Evolutionary conservation across 2,113 vertebrate genomes (phyloP), one percentile per base, ranked within the genome.

Genomic region (Corapipo altera): DNA sequence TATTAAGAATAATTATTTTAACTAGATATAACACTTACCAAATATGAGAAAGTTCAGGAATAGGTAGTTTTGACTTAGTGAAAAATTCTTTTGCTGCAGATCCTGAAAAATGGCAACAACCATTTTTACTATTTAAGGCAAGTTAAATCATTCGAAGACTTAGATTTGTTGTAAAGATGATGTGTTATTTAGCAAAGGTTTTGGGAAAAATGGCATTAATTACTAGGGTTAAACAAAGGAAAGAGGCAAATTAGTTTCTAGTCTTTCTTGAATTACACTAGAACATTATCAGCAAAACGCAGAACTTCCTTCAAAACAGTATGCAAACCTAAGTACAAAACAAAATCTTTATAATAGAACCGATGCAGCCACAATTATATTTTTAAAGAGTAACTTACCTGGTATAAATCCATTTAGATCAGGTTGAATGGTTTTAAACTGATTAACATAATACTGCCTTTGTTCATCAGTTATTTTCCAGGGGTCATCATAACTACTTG

Each of bases 391-490:
- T 49, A 97, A 95, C 98, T 97, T 97, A 99, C 99, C 99, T 97
- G 99, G 99, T 97, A 99, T 99, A 97, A 99, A 99, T 96, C 99
- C 99, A 51, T 98, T 99, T 88, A 99, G 98, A 98, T 99, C 99
- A 62, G 99, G 98, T 88, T 99, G 99, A 98, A 99, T 99, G 96
- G 98, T 99, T 98, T 99, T 99, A 98, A 99, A 99, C 88, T 99
- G 99, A 98, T 99, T 99, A 95, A 99, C 98, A 97, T 99, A 99
- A 99, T 99, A 99, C 98, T 99, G 99, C 95, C 99, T 98, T 97
- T 99, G 99, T 97, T 99, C 99, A 83, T 99, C 99, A 65, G 99
- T 99, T 97, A 99, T 99, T 98, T 99, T 99, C 99, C 99, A 99
- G 46, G 99, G 99, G 93, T 99, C 99, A 59, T 99, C 99, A 57